These are phyloP conservation scores for Trialeurodes vaporariorum DNA, from an alignment of 1,140 invertebrate genomes.

Conservation along the genomic window DNA sequence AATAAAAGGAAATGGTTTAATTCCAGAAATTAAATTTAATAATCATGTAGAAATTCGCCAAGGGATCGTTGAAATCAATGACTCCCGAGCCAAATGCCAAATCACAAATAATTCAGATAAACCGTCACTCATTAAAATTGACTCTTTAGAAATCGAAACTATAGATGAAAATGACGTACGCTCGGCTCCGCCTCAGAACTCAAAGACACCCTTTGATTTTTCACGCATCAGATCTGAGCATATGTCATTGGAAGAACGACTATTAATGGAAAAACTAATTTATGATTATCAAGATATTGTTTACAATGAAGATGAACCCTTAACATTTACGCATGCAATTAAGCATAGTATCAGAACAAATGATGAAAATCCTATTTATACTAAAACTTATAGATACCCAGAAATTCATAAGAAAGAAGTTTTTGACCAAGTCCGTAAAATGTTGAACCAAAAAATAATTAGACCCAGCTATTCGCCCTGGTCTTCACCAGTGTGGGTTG, in stretches of 20 bases:
- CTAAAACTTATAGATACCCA: slow-evolving; percentile 2
- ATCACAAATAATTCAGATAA: not conserved
- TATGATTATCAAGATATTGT: slow-evolving; percentile 6
- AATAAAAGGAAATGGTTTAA: not conserved
- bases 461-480: slow-evolving; percentile 7
- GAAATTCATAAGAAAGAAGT: not conserved
- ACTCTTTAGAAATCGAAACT: not conserved
- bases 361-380: slow-evolving; percentile 7
- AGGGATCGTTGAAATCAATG: not conserved
- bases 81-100: not conserved
- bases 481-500: slow-evolving; percentile 11
- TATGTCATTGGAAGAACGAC: not conserved
- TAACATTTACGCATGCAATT: not conserved
- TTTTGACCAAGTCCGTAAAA: not conserved
- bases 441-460: not conserved
- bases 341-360: slow-evolving; percentile 12
- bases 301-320: slow-evolving; percentile 1
- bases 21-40: not conserved
- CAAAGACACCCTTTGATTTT: not conserved
- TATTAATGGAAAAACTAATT: not conserved
- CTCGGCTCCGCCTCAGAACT: not conserved
- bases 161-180: not conserved
- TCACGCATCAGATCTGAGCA: not conserved
- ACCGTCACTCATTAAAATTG: not conserved
- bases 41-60: not conserved